Base-by-base conservation (phyloP, 1,140 invertebrate species). In the Drosophila grimshawi region DNA sequence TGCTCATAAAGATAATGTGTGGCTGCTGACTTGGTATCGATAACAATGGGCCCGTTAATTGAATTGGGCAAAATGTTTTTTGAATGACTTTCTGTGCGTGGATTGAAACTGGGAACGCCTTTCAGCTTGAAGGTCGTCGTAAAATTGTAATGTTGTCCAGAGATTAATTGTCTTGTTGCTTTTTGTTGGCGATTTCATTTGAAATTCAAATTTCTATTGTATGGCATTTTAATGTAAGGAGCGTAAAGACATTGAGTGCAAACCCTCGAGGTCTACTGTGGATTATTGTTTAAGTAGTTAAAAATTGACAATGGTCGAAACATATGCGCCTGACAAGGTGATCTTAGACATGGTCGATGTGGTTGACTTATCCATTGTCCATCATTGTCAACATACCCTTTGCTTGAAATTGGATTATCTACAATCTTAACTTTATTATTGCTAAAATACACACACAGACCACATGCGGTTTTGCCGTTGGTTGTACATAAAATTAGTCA, bases 351-450 rank as follows among this genome's bases (percentile, higher is more conserved):
- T 37, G 11, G 5, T 37, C 5, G 3, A 2, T 27, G 10, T 19
- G 19, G 4, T 30, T 19, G 2, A 5, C 5, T 5, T 46, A 27
- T n/a, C n/a, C 4, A 19, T 53, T 41, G 39, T 3, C 29, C 30
- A 19, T 19, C 30, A 29, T 6, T 55, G 19, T 56, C 5, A 27
- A 66, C 43, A 35, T 45, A 43, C 37, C 56, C 11, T 19, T 8
- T 11, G n/a, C 46, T 33, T 29, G 7, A 10, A 19, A 4, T 35
- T 59, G 46, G 46, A 45, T 60, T 74, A 69, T 69, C 71, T 69
- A 74, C 76, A 82, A 81, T 59, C 85, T 88, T 88, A 88, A 66
- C 35, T 86, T 88, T 88, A 83, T 88, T 88, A 83, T 80, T 88
- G 76, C 82, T 82, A 81, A 72, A 67, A 88, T 57, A 52, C 45